phyloP scores from a whole-genome alignment of 2,113 vertebrate species.

The Rhagologus leucostigma region DNA sequence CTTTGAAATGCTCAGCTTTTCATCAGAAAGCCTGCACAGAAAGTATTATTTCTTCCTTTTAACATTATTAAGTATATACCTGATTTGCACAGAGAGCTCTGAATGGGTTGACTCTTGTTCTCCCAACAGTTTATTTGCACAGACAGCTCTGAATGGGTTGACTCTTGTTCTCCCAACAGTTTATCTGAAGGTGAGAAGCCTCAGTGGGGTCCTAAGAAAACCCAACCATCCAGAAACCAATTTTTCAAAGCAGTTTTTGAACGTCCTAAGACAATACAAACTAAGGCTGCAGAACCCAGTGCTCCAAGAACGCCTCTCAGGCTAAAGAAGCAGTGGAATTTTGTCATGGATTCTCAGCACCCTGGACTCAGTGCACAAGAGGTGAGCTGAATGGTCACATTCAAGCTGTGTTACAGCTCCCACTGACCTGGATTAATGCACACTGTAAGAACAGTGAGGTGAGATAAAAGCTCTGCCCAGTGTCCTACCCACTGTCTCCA shows the following conservation, averaged over 20 bases:
- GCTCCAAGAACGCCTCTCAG: neutral
- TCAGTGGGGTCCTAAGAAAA: neutral
- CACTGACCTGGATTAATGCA: no score
- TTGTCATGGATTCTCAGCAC: neutral
- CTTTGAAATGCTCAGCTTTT: neutral
- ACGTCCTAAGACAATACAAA: neutral
- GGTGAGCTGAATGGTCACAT: neutral
- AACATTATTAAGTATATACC: neutral
- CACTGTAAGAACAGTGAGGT: neutral
- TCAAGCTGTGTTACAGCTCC: neutral
- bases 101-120: neutral
- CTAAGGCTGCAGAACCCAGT: rapidly evolving
- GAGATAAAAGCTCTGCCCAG: neutral
- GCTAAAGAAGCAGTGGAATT: neutral
- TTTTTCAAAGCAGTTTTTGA: neutral
- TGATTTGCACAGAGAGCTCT: neutral
- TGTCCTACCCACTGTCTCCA: neutral
- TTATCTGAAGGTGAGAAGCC: neutral
- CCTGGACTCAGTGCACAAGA: neutral
- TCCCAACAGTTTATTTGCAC: neutral
- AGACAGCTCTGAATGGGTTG: no score
- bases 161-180: neutral
- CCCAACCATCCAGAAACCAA: neutral
- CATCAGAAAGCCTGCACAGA: neutral
- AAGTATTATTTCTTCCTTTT: neutral